These are phyloP conservation scores for Actias luna DNA, from an alignment of 2,888 invertebrate genomes.

Conservation along the genomic window DNA sequence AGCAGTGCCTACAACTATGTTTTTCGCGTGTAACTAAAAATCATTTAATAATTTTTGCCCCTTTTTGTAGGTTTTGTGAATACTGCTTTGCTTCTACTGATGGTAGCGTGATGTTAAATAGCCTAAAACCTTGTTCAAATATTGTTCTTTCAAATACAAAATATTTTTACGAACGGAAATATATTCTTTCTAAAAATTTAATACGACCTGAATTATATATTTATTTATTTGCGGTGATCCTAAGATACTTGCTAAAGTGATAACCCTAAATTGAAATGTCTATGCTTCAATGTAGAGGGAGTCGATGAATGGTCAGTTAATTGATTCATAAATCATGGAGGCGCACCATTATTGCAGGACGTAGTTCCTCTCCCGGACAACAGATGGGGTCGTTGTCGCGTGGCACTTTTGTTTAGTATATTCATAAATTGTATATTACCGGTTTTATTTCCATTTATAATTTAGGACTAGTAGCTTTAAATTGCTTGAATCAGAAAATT, in stretches of 20 bases:
- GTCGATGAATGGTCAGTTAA: constrained; percentile 74
- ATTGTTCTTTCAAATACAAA: too few species aligned
- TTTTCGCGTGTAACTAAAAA: too few species aligned
- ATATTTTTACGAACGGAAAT: too few species aligned
- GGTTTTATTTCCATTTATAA: constrained; percentile 32
- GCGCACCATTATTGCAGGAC: constrained; percentile 47
- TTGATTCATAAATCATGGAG: constrained; percentile 72
- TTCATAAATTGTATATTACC: constrained; percentile 50
- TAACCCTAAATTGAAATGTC: constrained; percentile 12
- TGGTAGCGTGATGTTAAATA: too few species aligned
- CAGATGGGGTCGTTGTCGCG: constrained; percentile 63
- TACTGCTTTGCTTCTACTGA: too few species aligned
- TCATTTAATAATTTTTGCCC: too few species aligned
- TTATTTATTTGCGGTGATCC: not conserved
- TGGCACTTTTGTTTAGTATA: constrained; percentile 52
- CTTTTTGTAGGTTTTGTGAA: too few species aligned
- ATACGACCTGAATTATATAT: not conserved
- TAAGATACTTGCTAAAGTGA: not conserved
- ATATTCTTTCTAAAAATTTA: not conserved
- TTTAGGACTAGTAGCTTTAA: constrained; percentile 52
- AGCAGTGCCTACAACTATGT: too few species aligned
- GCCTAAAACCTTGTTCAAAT: too few species aligned
- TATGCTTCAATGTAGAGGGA: constrained; percentile 35
- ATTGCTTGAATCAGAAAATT: constrained; percentile 40
- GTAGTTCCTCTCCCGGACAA: constrained; percentile 49